Evolutionary conservation across 2,888 invertebrate species (phyloP).

Genomic region (Tiphia femorata): DNA sequence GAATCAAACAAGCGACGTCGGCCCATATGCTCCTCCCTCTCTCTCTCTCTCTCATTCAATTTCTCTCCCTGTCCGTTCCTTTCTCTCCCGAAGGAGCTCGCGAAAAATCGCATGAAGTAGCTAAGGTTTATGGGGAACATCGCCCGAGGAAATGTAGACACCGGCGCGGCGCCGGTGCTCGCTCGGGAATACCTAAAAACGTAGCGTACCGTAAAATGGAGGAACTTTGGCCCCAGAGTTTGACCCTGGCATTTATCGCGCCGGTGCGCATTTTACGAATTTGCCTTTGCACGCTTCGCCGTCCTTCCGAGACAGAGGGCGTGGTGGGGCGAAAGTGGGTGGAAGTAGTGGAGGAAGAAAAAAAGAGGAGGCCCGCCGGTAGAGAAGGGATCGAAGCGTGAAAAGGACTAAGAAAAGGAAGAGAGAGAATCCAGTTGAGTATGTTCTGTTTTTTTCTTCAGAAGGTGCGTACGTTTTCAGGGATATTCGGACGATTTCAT

Average conservation of each 20-base stretch:
- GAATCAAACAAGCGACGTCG: not conserved
- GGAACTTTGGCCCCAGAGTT: conserved; percentile 25
- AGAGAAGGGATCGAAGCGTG: not conserved
- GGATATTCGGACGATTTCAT: no score
- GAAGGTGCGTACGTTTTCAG: no score
- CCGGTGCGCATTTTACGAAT: conserved; percentile 22
- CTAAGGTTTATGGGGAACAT: conserved; percentile 11
- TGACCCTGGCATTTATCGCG: conserved; percentile 36
- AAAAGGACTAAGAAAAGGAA: conserved; percentile 1
- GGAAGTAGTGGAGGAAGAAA: no score
- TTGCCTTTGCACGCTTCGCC: not conserved
- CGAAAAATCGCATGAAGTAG: no score
- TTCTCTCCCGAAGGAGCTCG: no score
- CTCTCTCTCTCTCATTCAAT: no score
- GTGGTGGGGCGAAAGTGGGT: conserved; percentile 3
- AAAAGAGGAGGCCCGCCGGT: not conserved
- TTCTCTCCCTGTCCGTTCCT: no score
- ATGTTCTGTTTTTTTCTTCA: no score
- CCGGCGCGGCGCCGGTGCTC: conserved; percentile 10
- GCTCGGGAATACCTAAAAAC: conserved; percentile 34
- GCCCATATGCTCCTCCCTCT: not conserved
- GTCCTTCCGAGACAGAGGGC: not conserved
- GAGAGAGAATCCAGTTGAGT: conserved; percentile 2
- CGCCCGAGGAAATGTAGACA: conserved; percentile 26
- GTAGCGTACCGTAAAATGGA: conserved; percentile 36